Conservation (phyloP, 2,797 vertebrate species). For the Phrynocephalus forsythii region DNA sequence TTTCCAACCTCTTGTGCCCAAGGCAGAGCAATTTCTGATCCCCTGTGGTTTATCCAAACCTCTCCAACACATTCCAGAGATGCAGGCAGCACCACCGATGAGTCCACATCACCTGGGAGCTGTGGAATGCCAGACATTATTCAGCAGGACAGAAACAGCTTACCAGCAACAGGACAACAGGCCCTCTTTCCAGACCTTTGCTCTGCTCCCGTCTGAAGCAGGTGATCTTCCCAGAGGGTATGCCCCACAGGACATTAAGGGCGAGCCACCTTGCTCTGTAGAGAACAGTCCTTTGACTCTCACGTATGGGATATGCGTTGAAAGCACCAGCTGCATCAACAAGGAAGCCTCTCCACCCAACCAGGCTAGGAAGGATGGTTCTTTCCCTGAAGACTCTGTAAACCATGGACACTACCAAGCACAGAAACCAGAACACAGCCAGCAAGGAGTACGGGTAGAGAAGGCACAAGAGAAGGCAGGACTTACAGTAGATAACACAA, state of each 20-base stretch:
- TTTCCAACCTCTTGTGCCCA: conserved; percentile 62
- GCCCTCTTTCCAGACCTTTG: accelerated
- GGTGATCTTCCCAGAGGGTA: neutral
- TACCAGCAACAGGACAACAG: conserved; percentile 45
- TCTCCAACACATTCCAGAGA: conserved; percentile 36
- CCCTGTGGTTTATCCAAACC: conserved; percentile 48
- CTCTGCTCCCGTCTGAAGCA: accelerated
- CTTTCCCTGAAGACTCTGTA: neutral
- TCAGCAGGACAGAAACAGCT: neutral
- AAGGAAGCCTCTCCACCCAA: neutral
- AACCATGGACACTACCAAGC: conserved; percentile 30
- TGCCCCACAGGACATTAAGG: neutral
- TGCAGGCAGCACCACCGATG: conserved; percentile 22
- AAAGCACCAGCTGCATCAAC: accelerated
- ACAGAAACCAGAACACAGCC: conserved; percentile 32
- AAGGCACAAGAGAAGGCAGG: neutral
- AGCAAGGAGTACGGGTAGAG: neutral
- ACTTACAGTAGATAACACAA: neutral
- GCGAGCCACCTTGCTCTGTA: accelerated
- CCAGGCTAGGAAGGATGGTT: accelerated
- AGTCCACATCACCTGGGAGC: conserved; percentile 10
- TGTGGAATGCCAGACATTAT: neutral
- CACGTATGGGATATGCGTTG: conserved; percentile 67
- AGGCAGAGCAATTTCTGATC: conserved; percentile 65
- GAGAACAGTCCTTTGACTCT: conserved; percentile 25